Conservation (phyloP, 2,888 invertebrate genomes). For the Lacanobia oleracea region DNA sequence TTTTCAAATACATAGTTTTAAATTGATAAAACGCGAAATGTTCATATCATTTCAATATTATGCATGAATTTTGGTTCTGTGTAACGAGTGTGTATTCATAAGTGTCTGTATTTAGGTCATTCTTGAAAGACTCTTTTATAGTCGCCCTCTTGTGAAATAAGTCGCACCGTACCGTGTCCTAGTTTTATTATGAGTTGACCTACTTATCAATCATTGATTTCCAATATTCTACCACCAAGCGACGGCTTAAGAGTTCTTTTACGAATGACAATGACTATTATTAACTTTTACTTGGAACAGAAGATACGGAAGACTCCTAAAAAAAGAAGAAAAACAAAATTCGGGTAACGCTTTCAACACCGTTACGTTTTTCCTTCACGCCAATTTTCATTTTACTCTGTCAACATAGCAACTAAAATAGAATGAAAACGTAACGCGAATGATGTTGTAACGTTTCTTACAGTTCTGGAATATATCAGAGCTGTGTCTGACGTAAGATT, state of each 20-base stretch:
- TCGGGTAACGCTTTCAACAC: slow-evolving; percentile 18
- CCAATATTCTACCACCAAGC: slow-evolving; percentile 34
- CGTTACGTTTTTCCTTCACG: slow-evolving; percentile 6
- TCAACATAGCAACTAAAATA: slow-evolving; percentile 43
- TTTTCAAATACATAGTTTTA: not conserved
- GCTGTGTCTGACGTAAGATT: slow-evolving; percentile 77
- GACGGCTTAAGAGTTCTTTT: slow-evolving; percentile 31
- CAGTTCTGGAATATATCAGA: slow-evolving; percentile 58
- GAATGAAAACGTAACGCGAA: slow-evolving; percentile 41
- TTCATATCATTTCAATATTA: not conserved
- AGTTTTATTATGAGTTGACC: slow-evolving; percentile 49
- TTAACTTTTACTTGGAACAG: not conserved
- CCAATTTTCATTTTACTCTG: slow-evolving; percentile 14
- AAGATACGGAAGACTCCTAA: not conserved
- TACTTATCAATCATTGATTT: slow-evolving; percentile 53
- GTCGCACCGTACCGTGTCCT: slow-evolving; percentile 32
- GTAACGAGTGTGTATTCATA: slow-evolving; percentile 27
- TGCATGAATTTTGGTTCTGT: slow-evolving; percentile 1
- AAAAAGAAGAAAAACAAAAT: slow-evolving; percentile 35
- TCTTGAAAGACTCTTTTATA: slow-evolving; percentile 31
- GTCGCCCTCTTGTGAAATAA: slow-evolving; percentile 5
- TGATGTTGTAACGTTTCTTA: slow-evolving; percentile 52
- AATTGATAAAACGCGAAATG: not conserved
- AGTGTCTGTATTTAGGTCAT: slow-evolving; percentile 42
- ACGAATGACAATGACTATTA: slow-evolving; percentile 15